Evolutionary conservation across 2,888 invertebrate species (phyloP), one percentile per base, ranked within the genome.

Genomic region (Adelphocoris suturalis): DNA sequence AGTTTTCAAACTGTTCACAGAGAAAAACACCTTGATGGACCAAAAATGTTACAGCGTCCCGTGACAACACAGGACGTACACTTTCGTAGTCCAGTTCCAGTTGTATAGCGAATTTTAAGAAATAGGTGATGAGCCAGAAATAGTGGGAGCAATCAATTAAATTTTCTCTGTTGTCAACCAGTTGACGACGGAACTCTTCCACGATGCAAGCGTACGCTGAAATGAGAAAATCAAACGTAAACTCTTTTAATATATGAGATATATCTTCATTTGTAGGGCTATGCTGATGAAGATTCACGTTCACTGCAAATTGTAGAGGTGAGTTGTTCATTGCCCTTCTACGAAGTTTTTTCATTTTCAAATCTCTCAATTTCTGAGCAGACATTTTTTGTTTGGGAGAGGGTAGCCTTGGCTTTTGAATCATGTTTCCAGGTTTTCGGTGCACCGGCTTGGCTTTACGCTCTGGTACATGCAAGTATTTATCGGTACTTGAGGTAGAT

Each of bases 51-150:
- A 97, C 93, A 89, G 97, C 95, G 91, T 96, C 96, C 92, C 94
- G 96, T 0, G 96, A 96, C 48, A 97, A 93, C 84, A 97, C 96
- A 0, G 95, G 94, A 92, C 92, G 93, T n/a, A 97, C 94, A 91
- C 96, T 95, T 91, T 96, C 95, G 92, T 96, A 93, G 91, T 96
- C 96, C 89, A 97, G 92, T 93, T 97, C 96, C 46, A 97, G 94
- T 93, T 97, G 96, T 0, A 96, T 95, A 4, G 96, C 96, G 92
- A 97, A 96, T 93, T 96, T 96, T 11, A 97, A 93, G 92, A 97
- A 97, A 93, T 97, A 97, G 0, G 97, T 96, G 37, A 97, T 94
- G 84, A 97, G 94, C 97, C 97, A 97, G 92, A 97, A 96, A 93
- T 97, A 96, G 92, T 97, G 96, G 0, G 97, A 97, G 0, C 96